Evolutionary conservation across 1,140 invertebrate genomes (phyloP).

Genomic region (Eurytemora carolleeae): DNA sequence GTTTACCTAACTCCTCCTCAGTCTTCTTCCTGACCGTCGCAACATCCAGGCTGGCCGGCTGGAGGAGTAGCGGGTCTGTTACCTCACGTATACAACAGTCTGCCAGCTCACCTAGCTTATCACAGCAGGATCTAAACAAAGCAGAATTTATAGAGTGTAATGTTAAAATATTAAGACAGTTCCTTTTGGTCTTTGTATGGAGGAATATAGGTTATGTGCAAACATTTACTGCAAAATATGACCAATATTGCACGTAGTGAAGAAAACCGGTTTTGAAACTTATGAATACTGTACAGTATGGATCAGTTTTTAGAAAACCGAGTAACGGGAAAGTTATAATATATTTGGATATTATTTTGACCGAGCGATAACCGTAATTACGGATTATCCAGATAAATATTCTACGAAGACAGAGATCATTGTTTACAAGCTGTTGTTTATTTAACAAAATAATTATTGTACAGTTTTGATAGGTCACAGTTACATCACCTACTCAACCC

Average conservation of each 20-base stretch:
- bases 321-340: too few relatives aligned
- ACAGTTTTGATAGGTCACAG: too few relatives aligned
- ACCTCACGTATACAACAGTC: constrained; percentile 69
- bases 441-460: too few relatives aligned
- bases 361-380: too few relatives aligned
- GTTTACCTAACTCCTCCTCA: constrained; percentile 25
- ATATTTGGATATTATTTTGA: too few relatives aligned
- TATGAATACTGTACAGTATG: not conserved
- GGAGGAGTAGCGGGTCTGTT: constrained; percentile 61
- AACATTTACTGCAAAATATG: constrained; percentile 57
- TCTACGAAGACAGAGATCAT: too few relatives aligned
- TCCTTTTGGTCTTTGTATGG: too few relatives aligned
- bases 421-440: too few relatives aligned
- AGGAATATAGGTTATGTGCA: not conserved
- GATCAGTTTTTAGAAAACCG: not conserved
- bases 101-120: constrained; percentile 46
- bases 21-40: constrained; percentile 43
- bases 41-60: constrained; percentile 61
- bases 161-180: constrained; percentile 23
- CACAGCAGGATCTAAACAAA: constrained; percentile 28
- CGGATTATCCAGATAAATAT: too few relatives aligned
- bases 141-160: not conserved
- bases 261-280: constrained; percentile 28
- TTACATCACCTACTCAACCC: too few relatives aligned
- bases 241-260: constrained; percentile 44